Evolutionary conservation across 2,797 vertebrate genomes (phyloP).

Genomic region (Tenualosa thibaudeaui): DNA sequence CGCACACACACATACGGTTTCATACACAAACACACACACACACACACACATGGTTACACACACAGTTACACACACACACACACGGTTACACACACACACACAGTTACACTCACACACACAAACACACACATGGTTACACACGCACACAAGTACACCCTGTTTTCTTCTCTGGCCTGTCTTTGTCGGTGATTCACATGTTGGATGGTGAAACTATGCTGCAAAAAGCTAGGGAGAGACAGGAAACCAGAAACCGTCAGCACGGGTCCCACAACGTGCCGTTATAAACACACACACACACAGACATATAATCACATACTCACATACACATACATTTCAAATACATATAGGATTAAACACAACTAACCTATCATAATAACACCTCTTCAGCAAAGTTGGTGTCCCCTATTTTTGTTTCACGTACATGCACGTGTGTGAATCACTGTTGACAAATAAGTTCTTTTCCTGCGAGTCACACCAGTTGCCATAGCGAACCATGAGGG

Average conservation of each 20-base stretch:
- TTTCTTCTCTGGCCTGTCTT: neutral
- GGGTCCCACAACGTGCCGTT: neutral
- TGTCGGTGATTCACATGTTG: conserved; percentile 34
- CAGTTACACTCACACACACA: neutral
- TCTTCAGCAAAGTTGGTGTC: neutral
- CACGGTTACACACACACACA: neutral
- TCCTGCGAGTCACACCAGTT: neutral
- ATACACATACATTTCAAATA: neutral
- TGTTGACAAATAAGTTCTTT: neutral
- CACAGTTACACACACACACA: neutral
- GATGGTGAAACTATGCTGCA: conserved; percentile 33
- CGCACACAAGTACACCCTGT: neutral
- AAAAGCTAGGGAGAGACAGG: conserved; percentile 52
- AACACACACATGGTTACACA: neutral
- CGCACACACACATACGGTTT: neutral
- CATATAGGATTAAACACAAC: neutral
- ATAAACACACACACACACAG: neutral
- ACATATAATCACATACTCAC: neutral
- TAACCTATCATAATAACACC: neutral
- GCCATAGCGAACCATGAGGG: conserved; percentile 39
- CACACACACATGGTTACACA: neutral
- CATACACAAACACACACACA: neutral
- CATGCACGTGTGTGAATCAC: neutral
- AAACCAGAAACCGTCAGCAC: conserved; percentile 52
- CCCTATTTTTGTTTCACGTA: neutral